Evolutionary conservation across 92 coral and sea anemone genomes (phyloP).

Genomic region (Blastomussa wellsi): DNA sequence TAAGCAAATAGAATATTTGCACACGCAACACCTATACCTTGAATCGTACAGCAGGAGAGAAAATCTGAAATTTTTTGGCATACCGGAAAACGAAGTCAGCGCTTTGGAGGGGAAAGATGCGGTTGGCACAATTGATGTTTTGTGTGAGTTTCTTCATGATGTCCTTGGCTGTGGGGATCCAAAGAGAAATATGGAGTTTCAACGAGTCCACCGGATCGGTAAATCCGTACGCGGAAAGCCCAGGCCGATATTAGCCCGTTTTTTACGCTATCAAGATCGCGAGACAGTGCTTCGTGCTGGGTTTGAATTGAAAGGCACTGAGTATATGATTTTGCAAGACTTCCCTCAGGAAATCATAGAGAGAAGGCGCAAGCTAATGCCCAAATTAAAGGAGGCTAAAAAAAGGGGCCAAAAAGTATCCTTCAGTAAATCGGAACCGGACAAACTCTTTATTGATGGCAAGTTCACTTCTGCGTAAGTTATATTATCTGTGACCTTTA

Average conservation of each 20-base stretch:
- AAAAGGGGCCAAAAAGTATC: background rate
- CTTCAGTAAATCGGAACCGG: slow-evolving; percentile 18
- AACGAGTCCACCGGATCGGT: slow-evolving; percentile 16
- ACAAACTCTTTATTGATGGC: background rate
- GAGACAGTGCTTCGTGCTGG: slow-evolving; percentile 10
- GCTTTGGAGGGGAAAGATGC: background rate
- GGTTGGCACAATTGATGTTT: slow-evolving; percentile 1
- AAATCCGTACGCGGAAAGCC: slow-evolving; percentile 22
- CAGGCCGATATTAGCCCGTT: slow-evolving; percentile 5
- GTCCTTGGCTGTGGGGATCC: slow-evolving; percentile 13
- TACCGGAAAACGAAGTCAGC: slow-evolving; percentile 16
- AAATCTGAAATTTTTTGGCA: slow-evolving; percentile 1
- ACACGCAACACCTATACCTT: background rate
- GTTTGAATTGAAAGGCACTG: background rate
- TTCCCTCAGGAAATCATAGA: slow-evolving; percentile 26
- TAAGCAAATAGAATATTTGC: slow-evolving; percentile 2
- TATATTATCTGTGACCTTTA: slow-evolving; percentile 1
- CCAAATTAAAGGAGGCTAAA: background rate
- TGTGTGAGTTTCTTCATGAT: background rate
- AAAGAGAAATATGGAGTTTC: slow-evolving; percentile 5
- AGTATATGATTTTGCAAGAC: slow-evolving; percentile 11
- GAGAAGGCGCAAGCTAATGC: slow-evolving; percentile 17
- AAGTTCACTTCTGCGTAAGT: background rate
- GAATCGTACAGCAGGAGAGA: background rate
- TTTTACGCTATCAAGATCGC: slow-evolving; percentile 10